Conservation (phyloP, 2,888 invertebrate genomes). For the Callosobruchus maculatus region DNA sequence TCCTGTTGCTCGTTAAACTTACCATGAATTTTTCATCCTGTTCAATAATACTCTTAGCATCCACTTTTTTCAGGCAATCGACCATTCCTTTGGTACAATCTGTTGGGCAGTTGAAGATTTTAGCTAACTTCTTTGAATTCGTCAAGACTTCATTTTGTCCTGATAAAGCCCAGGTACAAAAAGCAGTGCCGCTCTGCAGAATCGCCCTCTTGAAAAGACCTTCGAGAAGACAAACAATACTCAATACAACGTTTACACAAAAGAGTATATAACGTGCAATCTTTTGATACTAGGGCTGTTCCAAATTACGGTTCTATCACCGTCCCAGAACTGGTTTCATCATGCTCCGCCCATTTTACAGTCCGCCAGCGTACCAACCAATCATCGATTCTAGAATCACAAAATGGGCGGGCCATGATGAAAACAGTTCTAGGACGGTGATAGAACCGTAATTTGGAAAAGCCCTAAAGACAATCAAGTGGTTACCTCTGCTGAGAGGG, state of each 20-base stretch:
- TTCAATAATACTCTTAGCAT: constrained; percentile 61
- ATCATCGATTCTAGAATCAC: too few species aligned
- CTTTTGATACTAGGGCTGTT: too few species aligned
- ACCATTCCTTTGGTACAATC: constrained; percentile 51
- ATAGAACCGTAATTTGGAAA: too few species aligned
- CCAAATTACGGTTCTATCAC: too few species aligned
- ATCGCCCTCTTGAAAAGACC: constrained; percentile 70
- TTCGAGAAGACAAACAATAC: constrained; percentile 37
- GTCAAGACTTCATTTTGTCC: constrained; percentile 57
- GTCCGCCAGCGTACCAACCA: too few species aligned
- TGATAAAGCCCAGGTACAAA: constrained; percentile 44
- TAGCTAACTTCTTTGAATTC: constrained; percentile 59
- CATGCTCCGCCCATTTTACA: too few species aligned
- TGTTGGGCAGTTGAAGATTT: constrained; percentile 60
- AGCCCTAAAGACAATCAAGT: neutral
- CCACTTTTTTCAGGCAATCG: constrained; percentile 59
- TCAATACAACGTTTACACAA: too few species aligned
- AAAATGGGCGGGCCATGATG: too few species aligned
- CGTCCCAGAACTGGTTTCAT: too few species aligned
- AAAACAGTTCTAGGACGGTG: too few species aligned
- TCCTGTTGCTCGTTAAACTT: too few species aligned
- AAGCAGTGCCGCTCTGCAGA: constrained; percentile 70
- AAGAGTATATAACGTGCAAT: too few species aligned
- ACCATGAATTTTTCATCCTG: constrained; percentile 68
- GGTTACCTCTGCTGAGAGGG: constrained; percentile 42